phyloP scores from a whole-genome alignment of 2,888 invertebrate genomes.

The Crossocerus cetratus region DNA sequence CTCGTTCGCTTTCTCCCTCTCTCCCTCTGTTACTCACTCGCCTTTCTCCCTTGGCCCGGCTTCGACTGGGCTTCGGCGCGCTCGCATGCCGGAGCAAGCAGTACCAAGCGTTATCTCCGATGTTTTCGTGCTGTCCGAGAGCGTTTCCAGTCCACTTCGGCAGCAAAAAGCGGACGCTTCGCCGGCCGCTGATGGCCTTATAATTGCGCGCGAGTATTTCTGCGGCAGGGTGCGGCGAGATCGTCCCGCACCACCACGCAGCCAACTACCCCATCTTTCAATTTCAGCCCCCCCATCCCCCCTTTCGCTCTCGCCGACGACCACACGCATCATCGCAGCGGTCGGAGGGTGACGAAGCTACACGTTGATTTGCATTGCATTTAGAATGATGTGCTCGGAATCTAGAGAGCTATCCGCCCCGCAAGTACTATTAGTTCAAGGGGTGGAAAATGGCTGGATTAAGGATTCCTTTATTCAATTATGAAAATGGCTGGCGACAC shows the following conservation, averaged over 20 bases:
- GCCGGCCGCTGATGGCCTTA: conserved; percentile 67
- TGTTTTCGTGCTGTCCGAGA: conserved; percentile 31
- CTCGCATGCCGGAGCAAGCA: conserved; percentile 14
- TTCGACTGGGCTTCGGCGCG: background rate
- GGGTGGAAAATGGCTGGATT: conserved; percentile 9
- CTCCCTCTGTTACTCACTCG: background rate
- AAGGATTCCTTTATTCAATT: no score
- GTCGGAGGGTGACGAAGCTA: no score
- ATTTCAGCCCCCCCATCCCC: background rate
- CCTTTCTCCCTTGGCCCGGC: no score
- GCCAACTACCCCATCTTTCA: background rate
- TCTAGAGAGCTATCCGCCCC: no score
- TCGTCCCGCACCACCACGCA: background rate
- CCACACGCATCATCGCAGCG: no score
- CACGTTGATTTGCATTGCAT: no score
- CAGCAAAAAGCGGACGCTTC: conserved; percentile 62
- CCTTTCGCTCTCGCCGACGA: background rate
- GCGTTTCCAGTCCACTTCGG: conserved; percentile 39
- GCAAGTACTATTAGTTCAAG: no score
- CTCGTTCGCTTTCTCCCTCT: conserved; percentile 6
- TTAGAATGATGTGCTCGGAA: no score
- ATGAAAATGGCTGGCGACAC: background rate
- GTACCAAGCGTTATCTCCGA: conserved; percentile 9
- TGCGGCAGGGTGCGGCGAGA: background rate
- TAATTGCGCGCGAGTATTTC: conserved; percentile 64